These are phyloP conservation scores for Drosophila longiperda DNA, from an alignment of 2,888 invertebrate genomes.

Conservation along the genomic window DNA sequence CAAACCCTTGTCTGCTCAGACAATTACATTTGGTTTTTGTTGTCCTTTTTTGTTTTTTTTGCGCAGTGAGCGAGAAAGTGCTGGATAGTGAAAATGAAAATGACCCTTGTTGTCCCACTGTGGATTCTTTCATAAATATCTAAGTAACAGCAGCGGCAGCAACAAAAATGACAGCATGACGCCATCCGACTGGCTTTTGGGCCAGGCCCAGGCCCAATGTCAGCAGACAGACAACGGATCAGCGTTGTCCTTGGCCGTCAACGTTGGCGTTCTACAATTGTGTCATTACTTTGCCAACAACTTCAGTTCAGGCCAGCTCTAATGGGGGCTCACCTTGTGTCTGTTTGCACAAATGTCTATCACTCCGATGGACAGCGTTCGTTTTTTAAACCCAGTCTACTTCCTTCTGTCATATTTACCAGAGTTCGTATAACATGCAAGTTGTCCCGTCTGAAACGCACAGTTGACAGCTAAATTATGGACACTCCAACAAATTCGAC, in stretches of 20 bases:
- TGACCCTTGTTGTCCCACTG: constrained; percentile 16
- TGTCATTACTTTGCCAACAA: constrained; percentile 48
- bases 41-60: constrained; percentile 23
- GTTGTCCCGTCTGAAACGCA: constrained; percentile 38
- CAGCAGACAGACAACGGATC: constrained; percentile 14
- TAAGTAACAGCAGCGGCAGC: constrained; percentile 45
- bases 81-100: constrained; percentile 26
- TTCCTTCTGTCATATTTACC: neutral
- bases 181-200: constrained; percentile 47
- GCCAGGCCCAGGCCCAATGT: constrained; percentile 29
- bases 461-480: constrained; percentile 51
- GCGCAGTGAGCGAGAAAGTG: constrained; percentile 30
- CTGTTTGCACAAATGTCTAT: constrained; percentile 30
- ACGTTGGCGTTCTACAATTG: constrained; percentile 56
- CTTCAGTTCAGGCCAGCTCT: constrained; percentile 16
- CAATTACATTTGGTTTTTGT: constrained; percentile 13
- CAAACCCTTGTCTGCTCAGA: constrained; percentile 16
- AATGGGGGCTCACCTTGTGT: constrained; percentile 47
- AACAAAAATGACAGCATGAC: constrained; percentile 49
- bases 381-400: neutral
- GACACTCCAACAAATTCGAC: constrained; percentile 23
- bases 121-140: constrained; percentile 72
- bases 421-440: constrained; percentile 33
- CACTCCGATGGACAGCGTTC: constrained; percentile 13
- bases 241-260: constrained; percentile 8